Evolutionary conservation across 2,797 vertebrate species (phyloP).

Genomic region (Emys orbicularis): DNA sequence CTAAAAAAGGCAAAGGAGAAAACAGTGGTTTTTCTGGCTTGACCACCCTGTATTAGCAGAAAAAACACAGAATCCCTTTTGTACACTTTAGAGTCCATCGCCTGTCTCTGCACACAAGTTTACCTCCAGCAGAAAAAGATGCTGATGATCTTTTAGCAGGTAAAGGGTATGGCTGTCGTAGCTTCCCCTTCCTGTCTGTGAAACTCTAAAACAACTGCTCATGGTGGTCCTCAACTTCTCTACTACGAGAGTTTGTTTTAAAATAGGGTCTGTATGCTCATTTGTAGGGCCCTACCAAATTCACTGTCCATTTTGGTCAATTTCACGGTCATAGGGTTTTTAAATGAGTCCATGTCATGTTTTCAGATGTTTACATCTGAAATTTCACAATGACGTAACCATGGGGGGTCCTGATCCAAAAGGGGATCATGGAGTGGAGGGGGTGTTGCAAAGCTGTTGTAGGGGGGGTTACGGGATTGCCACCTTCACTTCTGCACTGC

Average conservation of each 20-base stretch:
- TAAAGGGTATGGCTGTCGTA: accelerated
- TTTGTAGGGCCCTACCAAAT: too few species aligned
- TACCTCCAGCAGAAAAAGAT: not conserved
- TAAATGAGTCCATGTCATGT: too few species aligned
- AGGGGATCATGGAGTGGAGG: too few species aligned
- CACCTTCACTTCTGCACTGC: too few species aligned
- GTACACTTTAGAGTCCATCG: not conserved
- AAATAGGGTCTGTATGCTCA: not conserved
- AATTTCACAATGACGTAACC: too few species aligned
- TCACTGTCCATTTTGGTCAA: too few species aligned
- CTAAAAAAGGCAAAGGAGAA: constrained; percentile 70
- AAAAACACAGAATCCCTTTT: not conserved
- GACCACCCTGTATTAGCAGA: not conserved
- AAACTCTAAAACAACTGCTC: not conserved
- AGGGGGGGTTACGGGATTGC: too few species aligned
- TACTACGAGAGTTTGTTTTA: constrained; percentile 25
- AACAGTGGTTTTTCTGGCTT: not conserved
- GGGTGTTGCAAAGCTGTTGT: too few species aligned
- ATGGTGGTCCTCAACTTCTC: not conserved
- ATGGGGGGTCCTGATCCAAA: too few species aligned
- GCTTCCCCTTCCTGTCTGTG: not conserved
- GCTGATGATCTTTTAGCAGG: not conserved
- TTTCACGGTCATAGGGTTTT: too few species aligned
- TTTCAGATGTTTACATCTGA: too few species aligned
- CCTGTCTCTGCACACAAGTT: not conserved